Conservation (phyloP, 2,113 vertebrate species). For the Ellobius talpinus region DNA sequence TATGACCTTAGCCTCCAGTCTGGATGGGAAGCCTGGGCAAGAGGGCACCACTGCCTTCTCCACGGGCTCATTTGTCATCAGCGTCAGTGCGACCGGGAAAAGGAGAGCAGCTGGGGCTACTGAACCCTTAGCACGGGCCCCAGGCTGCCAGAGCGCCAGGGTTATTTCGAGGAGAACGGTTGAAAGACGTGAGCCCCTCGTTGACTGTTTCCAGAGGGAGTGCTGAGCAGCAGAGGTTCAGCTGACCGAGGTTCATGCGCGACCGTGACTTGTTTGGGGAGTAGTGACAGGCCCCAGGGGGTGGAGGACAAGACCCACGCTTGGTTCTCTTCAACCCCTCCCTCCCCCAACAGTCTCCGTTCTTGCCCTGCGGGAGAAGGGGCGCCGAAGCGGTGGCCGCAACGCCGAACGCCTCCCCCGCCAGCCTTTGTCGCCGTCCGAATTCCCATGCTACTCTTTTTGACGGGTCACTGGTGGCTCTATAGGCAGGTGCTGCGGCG, state of each 20-base stretch:
- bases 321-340: neutral
- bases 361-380: conserved; percentile 66
- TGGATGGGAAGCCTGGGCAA: neutral
- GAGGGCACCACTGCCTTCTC: neutral
- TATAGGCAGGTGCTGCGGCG: conserved; percentile 88
- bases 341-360: conserved; percentile 8
- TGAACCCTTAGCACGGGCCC: neutral
- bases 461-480: conserved; percentile 99
- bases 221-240: neutral
- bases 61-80: neutral
- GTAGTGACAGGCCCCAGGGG: conserved; percentile 27
- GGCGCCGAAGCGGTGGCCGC: conserved; percentile 66
- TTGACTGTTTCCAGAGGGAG: neutral
- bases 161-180: neutral
- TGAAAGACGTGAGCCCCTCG: neutral
- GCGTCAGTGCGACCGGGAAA: neutral
- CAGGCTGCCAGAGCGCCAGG: neutral
- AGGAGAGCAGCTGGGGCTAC: neutral
- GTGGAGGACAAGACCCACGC: neutral
- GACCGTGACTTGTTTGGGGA: neutral
- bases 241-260: neutral
- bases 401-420: conserved; percentile 89
- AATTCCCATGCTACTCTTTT: conserved; percentile 99
- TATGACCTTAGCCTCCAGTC: neutral
- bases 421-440: conserved; percentile 89